These are phyloP conservation scores for Dryobota labecula DNA, from an alignment of 2,888 invertebrate species.

Conservation along the genomic window DNA sequence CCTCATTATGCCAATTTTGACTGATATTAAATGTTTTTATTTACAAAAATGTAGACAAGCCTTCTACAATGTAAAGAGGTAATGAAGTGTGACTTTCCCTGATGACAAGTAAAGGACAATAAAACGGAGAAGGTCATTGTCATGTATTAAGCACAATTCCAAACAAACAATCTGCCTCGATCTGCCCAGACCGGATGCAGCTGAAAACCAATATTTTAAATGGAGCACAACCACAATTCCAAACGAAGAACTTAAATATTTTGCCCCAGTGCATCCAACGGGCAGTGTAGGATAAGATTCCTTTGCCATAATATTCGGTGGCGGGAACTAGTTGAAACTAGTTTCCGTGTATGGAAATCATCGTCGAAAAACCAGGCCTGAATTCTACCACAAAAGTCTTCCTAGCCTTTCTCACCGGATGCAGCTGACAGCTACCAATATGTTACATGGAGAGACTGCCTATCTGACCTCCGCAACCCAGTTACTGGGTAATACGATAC, in stretches of 20 bases:
- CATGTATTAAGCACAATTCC: neutral
- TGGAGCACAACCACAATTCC: neutral
- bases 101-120: neutral
- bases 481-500: too few relatives aligned
- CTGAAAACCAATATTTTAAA: neutral
- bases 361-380: too few relatives aligned
- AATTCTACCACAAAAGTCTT: neutral
- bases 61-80: neutral
- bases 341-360: neutral
- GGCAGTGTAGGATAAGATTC: neutral
- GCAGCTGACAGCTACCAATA: too few relatives aligned
- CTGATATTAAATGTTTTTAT: constrained; percentile 13
- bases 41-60: neutral
- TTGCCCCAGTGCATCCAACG: neutral
- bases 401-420: too few relatives aligned
- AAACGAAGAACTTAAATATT: neutral
- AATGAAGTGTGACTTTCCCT: constrained; percentile 4
- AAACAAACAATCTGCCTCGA: neutral
- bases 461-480: too few relatives aligned
- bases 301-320: too few relatives aligned
- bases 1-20: constrained; percentile 12
- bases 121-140: too few relatives aligned
- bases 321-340: neutral
- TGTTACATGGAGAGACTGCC: too few relatives aligned
- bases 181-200: neutral